These are phyloP conservation scores for Pantherophis guttatus DNA, from an alignment of 2,113 vertebrate species.

Conservation along the genomic window DNA sequence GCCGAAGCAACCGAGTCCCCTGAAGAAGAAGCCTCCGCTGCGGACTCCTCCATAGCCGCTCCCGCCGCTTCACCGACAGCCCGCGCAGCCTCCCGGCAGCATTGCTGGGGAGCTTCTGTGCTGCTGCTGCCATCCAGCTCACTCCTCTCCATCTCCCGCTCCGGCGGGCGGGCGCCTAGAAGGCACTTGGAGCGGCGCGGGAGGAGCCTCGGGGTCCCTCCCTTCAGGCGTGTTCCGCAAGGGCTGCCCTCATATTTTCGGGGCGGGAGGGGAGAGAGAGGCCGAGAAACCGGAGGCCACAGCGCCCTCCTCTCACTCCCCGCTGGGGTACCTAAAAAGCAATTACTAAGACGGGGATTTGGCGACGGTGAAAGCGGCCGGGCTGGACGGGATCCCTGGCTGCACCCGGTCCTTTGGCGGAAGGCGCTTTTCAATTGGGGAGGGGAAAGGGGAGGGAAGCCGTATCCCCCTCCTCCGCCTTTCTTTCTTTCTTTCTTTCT, in stretches of 20 bases:
- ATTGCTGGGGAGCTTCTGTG: constrained; percentile 17
- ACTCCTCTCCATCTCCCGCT: constrained; percentile 57
- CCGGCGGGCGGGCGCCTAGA: not conserved
- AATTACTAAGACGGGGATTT: not conserved
- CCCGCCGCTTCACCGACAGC: constrained; percentile 12
- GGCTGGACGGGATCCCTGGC: not conserved
- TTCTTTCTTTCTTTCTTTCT: no score
- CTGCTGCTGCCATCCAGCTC: constrained; percentile 37
- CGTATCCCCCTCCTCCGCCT: not conserved
- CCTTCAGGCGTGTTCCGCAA: constrained; percentile 10
- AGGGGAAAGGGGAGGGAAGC: rapidly evolving
- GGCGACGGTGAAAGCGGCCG: not conserved
- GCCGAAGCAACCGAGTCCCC: not conserved
- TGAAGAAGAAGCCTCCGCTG: not conserved
- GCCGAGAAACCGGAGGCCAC: not conserved
- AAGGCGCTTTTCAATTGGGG: no score
- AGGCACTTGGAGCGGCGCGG: constrained; percentile 10
- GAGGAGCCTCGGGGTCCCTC: constrained; percentile 15
- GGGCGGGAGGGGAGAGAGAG: not conserved
- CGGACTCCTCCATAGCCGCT: constrained; percentile 33
- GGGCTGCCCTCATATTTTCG: not conserved
- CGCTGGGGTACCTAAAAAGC: not conserved
- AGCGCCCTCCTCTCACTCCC: not conserved
- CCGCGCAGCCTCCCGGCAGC: constrained; percentile 40
- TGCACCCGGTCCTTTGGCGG: not conserved